Base-by-base conservation (phyloP, 2,113 vertebrate species). In the Mus musculus region DNA sequence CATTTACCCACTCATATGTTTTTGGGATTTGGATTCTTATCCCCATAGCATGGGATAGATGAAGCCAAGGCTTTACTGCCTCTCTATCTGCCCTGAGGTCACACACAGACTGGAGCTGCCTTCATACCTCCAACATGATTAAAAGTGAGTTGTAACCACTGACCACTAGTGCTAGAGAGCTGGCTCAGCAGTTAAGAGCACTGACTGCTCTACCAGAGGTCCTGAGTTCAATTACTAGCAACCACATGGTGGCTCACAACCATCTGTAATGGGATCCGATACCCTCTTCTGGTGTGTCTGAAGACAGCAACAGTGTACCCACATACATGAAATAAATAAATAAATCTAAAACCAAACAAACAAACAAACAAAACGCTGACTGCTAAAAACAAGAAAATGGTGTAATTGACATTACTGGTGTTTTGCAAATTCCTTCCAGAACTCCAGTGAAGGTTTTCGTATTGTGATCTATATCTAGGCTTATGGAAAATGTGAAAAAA, bases 401-500 rank as follows among this genome's bases (percentile, higher is more conserved):
- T 39, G 30, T 39, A 69, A 17, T 30, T 73, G 36, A 75, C 8
- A 14, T 56, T 81, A 88, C 36, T 30, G 86, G 24, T 17, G 54
- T 49, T 39, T 10, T 59, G 26, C 5, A 87, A 42, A 7, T 16
- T 85, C 10, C 36, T 95, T 89, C 33, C 46, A 85, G 78, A 96
- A 73, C 20, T 82, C 24, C 59, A 72, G 33, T 8, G 19, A 22
- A 78, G 39, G 56, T n/a, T 33, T 80, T 17, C 0, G 0, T 87
- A 14, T 52, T 86, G 39, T 88, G 36, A 90, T 77, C 76, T 52
- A 42, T 33, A 52, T 56, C 65, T n/a, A 61, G 82, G 26, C 71
- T 94, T 91, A 93, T 59, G 22, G 63, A 78, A 86, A 91, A 82
- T 75, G 52, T 73, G 13, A 90, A 52, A 95, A 90, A 52, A 95